Conservation (phyloP, 2,888 invertebrate species). For the Spisula subtruncata region DNA sequence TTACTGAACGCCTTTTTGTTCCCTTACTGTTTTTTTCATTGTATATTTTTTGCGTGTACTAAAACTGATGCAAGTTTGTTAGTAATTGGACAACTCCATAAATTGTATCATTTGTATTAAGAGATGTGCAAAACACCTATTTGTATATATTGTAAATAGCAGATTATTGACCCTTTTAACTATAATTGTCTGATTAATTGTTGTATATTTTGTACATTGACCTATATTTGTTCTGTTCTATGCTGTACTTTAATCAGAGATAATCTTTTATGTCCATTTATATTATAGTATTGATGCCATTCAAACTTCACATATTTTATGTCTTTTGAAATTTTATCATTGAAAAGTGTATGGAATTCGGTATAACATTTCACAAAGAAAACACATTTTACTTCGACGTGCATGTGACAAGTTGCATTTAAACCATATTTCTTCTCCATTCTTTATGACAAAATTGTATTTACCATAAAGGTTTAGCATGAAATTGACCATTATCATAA, state of each 20-base stretch:
- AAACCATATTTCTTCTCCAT: too few relatives aligned
- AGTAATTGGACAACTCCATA: neutral
- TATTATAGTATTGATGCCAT: neutral
- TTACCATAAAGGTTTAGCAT: too few relatives aligned
- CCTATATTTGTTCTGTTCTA: neutral
- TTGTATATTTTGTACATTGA: conserved; percentile 10
- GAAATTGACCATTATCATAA: too few relatives aligned
- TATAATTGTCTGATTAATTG: neutral
- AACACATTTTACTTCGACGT: too few relatives aligned
- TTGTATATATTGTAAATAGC: conserved; percentile 18
- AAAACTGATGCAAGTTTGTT: neutral
- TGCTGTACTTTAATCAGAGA: conserved; percentile 3
- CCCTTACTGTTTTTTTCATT: neutral
- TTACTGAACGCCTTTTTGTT: too few relatives aligned
- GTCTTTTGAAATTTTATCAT: neutral
- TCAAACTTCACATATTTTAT: neutral
- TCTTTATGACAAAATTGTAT: too few relatives aligned
- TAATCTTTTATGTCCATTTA: neutral
- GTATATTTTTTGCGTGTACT: conserved; percentile 11
- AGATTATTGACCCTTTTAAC: neutral
- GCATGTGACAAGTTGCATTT: too few relatives aligned
- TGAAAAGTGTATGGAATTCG: neutral
- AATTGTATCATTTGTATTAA: too few relatives aligned
- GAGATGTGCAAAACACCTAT: too few relatives aligned
- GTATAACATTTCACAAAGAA: too few relatives aligned